Conservation (phyloP, 2,113 vertebrate genomes). For the Odontophorus gujanensis region DNA sequence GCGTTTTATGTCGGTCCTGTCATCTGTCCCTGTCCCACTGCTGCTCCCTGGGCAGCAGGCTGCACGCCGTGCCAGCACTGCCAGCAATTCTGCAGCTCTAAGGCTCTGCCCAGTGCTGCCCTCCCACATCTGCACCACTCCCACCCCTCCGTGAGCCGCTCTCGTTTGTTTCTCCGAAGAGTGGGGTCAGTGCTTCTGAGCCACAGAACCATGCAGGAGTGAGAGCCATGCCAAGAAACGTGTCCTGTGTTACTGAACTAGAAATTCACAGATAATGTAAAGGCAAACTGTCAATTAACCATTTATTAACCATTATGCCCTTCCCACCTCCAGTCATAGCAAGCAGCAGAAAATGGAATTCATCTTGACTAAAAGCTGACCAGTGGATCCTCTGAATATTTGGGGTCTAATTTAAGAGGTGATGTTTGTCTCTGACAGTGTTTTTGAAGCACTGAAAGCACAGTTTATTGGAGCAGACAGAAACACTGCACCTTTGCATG, state of each 20-base stretch:
- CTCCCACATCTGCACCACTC: background rate
- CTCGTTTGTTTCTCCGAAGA: background rate
- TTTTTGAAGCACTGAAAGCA: background rate
- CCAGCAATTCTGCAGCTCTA: background rate
- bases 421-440: background rate
- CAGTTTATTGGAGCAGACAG: background rate
- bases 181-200: background rate
- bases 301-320: background rate
- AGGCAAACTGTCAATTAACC: background rate
- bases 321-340: background rate
- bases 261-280: background rate
- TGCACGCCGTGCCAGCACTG: background rate
- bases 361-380: background rate
- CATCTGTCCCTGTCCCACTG: too few relatives aligned
- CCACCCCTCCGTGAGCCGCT: background rate
- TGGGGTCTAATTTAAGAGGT: background rate
- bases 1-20: background rate
- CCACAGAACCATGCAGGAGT: background rate
- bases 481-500: slow-evolving; percentile 24
- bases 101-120: background rate
- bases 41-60: background rate
- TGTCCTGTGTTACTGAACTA: background rate
- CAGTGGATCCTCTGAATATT: background rate
- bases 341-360: background rate
- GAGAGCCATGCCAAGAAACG: background rate